A percentile compares a stretch with the other conserved stretches of the same genome.
Evolutionary conservation across 2,797 vertebrate genomes (phyloP).

Genomic region (Protonibea diacanthus): DNA sequence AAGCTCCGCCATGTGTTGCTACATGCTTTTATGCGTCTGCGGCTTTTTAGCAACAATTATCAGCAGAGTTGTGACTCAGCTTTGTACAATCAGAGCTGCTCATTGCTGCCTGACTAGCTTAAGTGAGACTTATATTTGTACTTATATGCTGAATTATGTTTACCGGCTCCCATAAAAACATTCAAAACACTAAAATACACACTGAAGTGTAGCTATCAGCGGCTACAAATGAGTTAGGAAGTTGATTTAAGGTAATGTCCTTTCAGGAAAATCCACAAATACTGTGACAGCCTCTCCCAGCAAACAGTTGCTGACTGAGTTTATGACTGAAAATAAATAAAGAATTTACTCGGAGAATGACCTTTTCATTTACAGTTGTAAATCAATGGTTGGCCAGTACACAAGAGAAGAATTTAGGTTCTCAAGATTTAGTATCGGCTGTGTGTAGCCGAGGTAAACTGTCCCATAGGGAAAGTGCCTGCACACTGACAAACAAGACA

Average conservation of each 20-base stretch:
- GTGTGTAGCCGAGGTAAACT: neutral
- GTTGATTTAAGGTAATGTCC: conserved; percentile 23
- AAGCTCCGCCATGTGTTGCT: conserved; percentile 59
- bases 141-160: conserved; percentile 5
- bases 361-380: conserved; percentile 6
- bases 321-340: conserved; percentile 5
- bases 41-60: conserved; percentile 43
- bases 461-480: neutral
- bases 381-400: neutral
- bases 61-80: conserved; percentile 42
- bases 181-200: neutral
- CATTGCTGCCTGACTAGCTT: conserved; percentile 30
- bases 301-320: conserved; percentile 32
- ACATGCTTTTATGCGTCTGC: conserved; percentile 29
- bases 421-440: neutral
- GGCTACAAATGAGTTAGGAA: neutral
- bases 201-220: neutral
- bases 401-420: neutral
- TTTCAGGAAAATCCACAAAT: conserved; percentile 22
- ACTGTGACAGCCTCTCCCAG: conserved; percentile 7
- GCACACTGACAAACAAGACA: neutral
- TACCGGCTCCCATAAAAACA: conserved; percentile 1
- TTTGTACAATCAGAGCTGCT: conserved; percentile 36
- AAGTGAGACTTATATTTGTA: conserved; percentile 1
- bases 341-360: neutral